phyloP scores from a whole-genome alignment of 2,888 invertebrate species.

The Andrena chrysosceles region DNA sequence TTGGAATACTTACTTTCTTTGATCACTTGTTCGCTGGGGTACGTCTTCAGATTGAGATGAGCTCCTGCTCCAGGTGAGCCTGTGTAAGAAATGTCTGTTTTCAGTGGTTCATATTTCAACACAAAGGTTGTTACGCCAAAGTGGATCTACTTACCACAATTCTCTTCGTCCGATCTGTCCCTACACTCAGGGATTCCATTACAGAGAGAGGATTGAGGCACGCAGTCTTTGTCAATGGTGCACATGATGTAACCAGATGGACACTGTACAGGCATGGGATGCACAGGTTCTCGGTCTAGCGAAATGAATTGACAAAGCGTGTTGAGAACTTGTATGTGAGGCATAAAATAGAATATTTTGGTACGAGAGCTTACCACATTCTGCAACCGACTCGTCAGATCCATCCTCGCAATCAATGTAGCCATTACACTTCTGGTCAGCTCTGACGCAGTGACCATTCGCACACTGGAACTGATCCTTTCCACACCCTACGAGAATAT shows the following conservation, averaged over 20 bases:
- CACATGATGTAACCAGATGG: slow-evolving; percentile 83
- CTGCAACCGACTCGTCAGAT: slow-evolving; percentile 82
- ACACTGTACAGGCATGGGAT: slow-evolving; percentile 77
- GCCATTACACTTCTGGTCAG: slow-evolving; percentile 84
- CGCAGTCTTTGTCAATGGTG: slow-evolving; percentile 82
- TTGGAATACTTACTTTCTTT: slow-evolving; percentile 91
- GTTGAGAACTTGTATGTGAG: not conserved
- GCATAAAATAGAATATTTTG: no score
- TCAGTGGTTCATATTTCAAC: not conserved
- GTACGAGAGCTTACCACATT: slow-evolving; percentile 73
- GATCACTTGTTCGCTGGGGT: slow-evolving; percentile 91
- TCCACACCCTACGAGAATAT: slow-evolving; percentile 87
- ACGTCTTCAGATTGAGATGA: slow-evolving; percentile 90
- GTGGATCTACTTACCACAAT: slow-evolving; percentile 82
- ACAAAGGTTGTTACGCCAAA: not conserved
- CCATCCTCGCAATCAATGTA: slow-evolving; percentile 85
- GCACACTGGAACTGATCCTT: slow-evolving; percentile 89
- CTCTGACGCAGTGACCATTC: slow-evolving; percentile 88
- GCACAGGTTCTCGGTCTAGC: slow-evolving; percentile 44
- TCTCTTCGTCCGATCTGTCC: slow-evolving; percentile 87
- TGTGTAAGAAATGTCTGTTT: slow-evolving; percentile 31
- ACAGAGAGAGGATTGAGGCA: slow-evolving; percentile 85
- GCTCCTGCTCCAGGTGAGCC: slow-evolving; percentile 79
- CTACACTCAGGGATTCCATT: slow-evolving; percentile 86
- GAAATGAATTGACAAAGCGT: not conserved